These are phyloP conservation scores for Cyphomyrmex costatus DNA, from an alignment of 1,140 invertebrate genomes.

Conservation along the genomic window DNA sequence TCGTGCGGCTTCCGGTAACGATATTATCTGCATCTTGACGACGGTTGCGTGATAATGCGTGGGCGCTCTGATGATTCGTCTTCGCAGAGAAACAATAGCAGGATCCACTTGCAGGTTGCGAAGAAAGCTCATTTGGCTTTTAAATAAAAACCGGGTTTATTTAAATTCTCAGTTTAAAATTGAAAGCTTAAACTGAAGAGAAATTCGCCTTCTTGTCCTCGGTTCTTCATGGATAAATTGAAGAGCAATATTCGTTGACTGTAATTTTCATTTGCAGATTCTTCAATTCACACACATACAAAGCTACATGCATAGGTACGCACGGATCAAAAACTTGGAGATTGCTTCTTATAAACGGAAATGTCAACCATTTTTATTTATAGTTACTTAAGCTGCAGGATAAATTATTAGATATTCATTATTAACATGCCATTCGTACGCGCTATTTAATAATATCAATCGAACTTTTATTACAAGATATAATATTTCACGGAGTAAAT, in stretches of 20 bases:
- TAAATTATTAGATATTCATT: background rate
- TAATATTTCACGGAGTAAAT: background rate
- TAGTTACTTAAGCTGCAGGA: background rate
- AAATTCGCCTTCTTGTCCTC: background rate
- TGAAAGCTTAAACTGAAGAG: background rate
- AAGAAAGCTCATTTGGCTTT: constrained; percentile 9
- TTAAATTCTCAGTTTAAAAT: constrained; percentile 1
- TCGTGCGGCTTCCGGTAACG: constrained; percentile 65
- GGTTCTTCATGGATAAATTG: background rate
- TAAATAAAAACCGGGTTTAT: background rate
- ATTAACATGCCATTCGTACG: background rate
- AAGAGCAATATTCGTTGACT: background rate
- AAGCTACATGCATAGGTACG: too few relatives aligned
- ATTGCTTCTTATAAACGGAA: background rate
- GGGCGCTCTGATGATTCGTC: constrained; percentile 56
- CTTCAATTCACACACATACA: background rate
- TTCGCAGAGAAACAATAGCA: constrained; percentile 13
- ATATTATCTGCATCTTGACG: constrained; percentile 61
- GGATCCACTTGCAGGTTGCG: constrained; percentile 4
- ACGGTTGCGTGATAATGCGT: constrained; percentile 65
- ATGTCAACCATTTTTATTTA: background rate
- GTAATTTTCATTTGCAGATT: background rate
- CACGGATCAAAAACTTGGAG: background rate
- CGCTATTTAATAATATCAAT: background rate
- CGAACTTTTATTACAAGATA: background rate